Evolutionary conservation across 2,888 invertebrate species (phyloP), one percentile per base, ranked within the genome.

Genomic region (Thyatira batis): DNA sequence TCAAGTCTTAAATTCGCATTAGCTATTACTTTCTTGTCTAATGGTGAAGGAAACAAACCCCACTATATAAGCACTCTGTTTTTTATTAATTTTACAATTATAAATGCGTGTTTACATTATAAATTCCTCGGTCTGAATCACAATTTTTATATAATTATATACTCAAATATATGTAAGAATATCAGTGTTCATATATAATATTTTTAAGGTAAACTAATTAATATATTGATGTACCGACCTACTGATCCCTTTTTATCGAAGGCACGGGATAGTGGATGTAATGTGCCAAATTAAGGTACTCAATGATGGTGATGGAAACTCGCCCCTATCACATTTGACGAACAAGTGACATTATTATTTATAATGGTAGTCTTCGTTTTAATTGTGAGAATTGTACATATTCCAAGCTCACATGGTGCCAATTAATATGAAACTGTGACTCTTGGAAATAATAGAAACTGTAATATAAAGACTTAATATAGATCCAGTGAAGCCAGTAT

Each of bases 201-300:
- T 48, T 27, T 27, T 27, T 17, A 46, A 46, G 45, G n/a, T 39
- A 20, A 17, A 48, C 27, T 48, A 27, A 48, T 17, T 27, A 49
- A 23, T 45, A 13, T 23, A 45, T 48, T 48, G 45, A 45, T 63
- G 58, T 66, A 67, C 58, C 89, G 89, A 89, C 89, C 89, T 84
- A 73, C 80, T 78, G 61, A 71, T 78, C 83, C 82, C 71, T 65
- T 53, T 17, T 39, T 61, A 65, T 78, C 83, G 82, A 85, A 59
- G 74, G 78, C 76, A 78, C 71, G 76, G 83, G 84, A 76, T 73
- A 76, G 80, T 81, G 78, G 85, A 88, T 69, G 86, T 65, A 64
- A 52, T 68, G 81, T 85, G 86, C 84, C 84, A 82, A 82, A 77
- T 65, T 55, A 61, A 65, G 69, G 70, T 63, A 55, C 58, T 49